Percentiles rank a stretch among this genome's conserved stretches.
phyloP scores from a whole-genome alignment of 2,113 vertebrate species.

The Peromyscus californicus region DNA sequence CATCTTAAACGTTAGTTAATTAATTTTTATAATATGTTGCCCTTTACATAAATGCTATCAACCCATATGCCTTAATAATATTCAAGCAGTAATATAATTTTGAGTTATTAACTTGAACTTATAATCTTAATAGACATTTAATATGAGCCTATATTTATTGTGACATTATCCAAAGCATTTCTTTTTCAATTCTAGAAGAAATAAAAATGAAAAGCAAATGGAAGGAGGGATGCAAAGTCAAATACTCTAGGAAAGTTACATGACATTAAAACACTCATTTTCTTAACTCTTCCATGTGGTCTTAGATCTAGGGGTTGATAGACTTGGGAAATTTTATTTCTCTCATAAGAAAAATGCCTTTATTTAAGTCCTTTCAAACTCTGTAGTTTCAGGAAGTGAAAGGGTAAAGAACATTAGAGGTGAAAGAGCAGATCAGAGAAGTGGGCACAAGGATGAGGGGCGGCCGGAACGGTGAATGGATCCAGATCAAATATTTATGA shows the following conservation, averaged over 20 bases:
- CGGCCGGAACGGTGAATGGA: background rate
- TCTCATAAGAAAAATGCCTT: background rate
- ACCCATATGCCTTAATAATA: background rate
- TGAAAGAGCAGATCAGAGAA: background rate
- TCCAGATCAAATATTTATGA: background rate
- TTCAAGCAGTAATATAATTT: background rate
- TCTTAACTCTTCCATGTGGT: background rate
- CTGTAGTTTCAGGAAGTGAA: background rate
- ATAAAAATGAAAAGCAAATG: background rate
- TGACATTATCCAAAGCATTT: background rate
- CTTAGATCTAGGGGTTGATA: background rate
- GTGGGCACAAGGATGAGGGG: too few species aligned
- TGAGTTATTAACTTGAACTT: background rate
- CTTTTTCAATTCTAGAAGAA: background rate
- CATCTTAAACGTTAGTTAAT: background rate
- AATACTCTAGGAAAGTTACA: background rate
- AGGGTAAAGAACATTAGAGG: background rate
- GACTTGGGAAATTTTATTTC: background rate
- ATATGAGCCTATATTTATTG: background rate
- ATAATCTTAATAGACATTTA: background rate
- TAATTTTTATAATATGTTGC: background rate
- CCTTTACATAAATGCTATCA: background rate
- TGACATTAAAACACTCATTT: background rate
- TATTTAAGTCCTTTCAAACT: background rate
- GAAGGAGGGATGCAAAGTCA: background rate